These are phyloP conservation scores for Tillus elongatus DNA, from an alignment of 2,888 invertebrate species.

Conservation along the genomic window DNA sequence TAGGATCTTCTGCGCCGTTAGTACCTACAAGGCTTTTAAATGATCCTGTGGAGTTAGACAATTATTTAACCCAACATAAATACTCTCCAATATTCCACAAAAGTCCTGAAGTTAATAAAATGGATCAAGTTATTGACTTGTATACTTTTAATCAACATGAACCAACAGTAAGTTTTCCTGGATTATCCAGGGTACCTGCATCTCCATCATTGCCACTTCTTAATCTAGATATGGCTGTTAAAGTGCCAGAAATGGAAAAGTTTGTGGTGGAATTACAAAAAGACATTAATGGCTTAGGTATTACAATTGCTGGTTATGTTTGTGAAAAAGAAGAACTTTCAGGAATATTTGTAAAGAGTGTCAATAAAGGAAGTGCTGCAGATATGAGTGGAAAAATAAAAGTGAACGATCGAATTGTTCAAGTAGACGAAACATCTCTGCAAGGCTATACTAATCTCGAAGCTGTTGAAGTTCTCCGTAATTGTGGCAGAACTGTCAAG, in stretches of 20 bases:
- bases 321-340: conserved; percentile 97
- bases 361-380: conserved; percentile 93
- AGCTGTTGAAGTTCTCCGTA: conserved; percentile 91
- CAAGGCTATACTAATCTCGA: conserved; percentile 96
- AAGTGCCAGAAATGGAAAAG: conserved; percentile 85
- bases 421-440: conserved; percentile 89
- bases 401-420: conserved; percentile 96
- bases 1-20: conserved; percentile 51
- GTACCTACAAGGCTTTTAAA: conserved; percentile 67
- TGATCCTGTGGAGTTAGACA: conserved; percentile 78
- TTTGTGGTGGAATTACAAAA: conserved; percentile 90
- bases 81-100: conserved; percentile 60
- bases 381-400: conserved; percentile 86
- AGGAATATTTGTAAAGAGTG: conserved; percentile 97
- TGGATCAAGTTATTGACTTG: conserved; percentile 24
- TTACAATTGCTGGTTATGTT: conserved; percentile 93
- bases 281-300: conserved; percentile 86
- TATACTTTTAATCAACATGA: conserved; percentile 39
- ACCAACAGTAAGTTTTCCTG: conserved; percentile 17
- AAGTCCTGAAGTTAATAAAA: too few species aligned
- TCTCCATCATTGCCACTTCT: conserved; percentile 43
- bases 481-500: conserved; percentile 84
- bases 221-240: conserved; percentile 48
- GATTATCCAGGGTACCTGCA: conserved; percentile 37
- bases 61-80: conserved; percentile 75